Evolutionary conservation across 1,140 invertebrate species (phyloP), one percentile per base, ranked within the genome.

Genomic region (Artemia franciscana): DNA sequence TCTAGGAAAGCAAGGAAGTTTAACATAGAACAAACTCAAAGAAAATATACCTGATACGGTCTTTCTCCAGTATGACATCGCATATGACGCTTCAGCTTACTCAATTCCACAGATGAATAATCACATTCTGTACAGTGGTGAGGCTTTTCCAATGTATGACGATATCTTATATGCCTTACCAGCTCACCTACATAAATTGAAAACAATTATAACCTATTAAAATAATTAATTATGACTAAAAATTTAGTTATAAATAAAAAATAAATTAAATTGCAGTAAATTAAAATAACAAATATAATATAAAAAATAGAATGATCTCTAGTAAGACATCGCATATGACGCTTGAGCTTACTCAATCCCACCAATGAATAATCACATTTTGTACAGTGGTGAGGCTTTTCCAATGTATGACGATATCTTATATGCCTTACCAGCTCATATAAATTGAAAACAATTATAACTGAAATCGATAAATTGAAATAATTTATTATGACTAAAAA

Each of bases 281-380:
- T n/a, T 15, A 23, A 60, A 60, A 39, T 25, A 62, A 18, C 27
- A 23, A 21, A 28, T n/a, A n/a, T n/a, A n/a, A n/a, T n/a, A n/a
- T n/a, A n/a, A n/a, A n/a, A n/a, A n/a, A n/a, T n/a, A n/a, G n/a
- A n/a, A n/a, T n/a, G n/a, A n/a, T 85, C 86, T 60, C 84, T 88
- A 1, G 89, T 94, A 71, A 95, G 91, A 71, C 89, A 92, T 25
- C 91, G 80, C 70, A 94, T 90, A 70, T 96, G 92, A 56, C 91
- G 76, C 62, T 91, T 88, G 26, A 95, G 71, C 77, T 95, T 95
- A 58, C 88, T 91, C 59, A 94, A 72, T 73, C 95, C 91, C 0
- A 95, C 91, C 64, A 87, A 91, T 0, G 90, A 88, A 73, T 95
- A 96, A 72, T 92, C 88, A 75, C 91, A 96, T 70, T 93, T 88